phyloP scores from a whole-genome alignment of 92 coral and sea anemone species.

The Porites divaricata region DNA sequence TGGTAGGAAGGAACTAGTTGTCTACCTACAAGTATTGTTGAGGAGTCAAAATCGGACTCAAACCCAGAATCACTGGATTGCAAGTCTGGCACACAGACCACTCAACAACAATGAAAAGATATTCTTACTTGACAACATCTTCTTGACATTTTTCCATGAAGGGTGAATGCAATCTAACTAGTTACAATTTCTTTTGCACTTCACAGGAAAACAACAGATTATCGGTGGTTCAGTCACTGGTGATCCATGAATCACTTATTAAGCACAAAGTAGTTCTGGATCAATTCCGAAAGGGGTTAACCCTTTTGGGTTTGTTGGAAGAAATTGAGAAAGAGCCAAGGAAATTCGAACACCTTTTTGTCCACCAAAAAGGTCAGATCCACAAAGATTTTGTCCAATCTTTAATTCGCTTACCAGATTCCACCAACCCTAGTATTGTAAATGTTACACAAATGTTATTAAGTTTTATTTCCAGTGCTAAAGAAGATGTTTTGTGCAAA shows the following conservation, averaged over 20 bases:
- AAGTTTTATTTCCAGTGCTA: conserved; percentile 38
- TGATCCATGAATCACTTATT: conserved; percentile 44
- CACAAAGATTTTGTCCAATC: conserved; percentile 24
- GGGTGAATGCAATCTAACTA: background rate
- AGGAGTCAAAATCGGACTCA: no score
- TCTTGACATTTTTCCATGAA: no score
- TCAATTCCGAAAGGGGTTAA: conserved; percentile 56
- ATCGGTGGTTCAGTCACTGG: conserved; percentile 20
- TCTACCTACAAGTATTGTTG: no score
- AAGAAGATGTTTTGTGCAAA: conserved; percentile 32
- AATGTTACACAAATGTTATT: conserved; percentile 38
- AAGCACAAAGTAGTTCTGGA: conserved; percentile 58
- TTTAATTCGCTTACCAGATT: conserved; percentile 46
- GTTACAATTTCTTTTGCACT: background rate
- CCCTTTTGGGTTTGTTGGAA: conserved; percentile 34
- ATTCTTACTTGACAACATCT: no score
- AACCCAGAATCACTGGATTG: no score
- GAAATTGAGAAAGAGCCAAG: conserved; percentile 57
- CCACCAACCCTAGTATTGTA: conserved; percentile 36
- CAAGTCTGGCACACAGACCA: no score
- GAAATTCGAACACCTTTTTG: conserved; percentile 45
- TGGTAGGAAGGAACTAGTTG: no score
- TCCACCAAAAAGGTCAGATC: conserved; percentile 33
- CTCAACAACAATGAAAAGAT: no score
- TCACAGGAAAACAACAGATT: conserved; percentile 22